Evolutionary conservation across 2,888 invertebrate genomes (phyloP).

Genomic region (Trissoscelio sp.): DNA sequence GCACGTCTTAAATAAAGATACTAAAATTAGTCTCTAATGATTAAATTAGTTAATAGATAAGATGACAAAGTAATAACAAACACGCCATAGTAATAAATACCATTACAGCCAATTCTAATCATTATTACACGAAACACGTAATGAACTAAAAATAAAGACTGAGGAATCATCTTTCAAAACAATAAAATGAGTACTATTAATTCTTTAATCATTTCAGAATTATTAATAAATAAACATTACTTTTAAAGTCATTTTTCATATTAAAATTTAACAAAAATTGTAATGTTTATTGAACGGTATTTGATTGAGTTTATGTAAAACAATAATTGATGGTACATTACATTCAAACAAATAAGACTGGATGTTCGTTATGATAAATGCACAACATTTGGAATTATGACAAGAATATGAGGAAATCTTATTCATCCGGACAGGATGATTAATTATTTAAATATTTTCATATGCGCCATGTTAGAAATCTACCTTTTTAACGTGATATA

Average conservation of each 20-base stretch:
- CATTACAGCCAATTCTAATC: constrained; percentile 11
- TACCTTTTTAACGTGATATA: neutral
- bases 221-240: neutral
- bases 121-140: constrained; percentile 17
- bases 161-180: neutral
- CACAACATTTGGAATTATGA: constrained; percentile 43
- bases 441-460: constrained; percentile 18
- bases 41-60: neutral
- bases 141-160: constrained; percentile 21
- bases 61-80: neutral
- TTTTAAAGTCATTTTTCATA: neutral
- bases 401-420: constrained; percentile 39
- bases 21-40: no score
- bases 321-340: constrained; percentile 10
- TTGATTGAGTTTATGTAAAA: constrained; percentile 9
- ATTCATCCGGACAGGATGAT: constrained; percentile 27
- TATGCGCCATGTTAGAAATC: constrained; percentile 1
- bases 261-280: neutral
- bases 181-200: neutral
- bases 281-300: neutral
- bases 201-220: neutral
- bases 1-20: no score
- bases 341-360: constrained; percentile 14
- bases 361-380: constrained; percentile 39
- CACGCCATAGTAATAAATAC: constrained; percentile 1